Base-by-base conservation (phyloP, 2,113 vertebrate genomes). In the Tympanuchus pallidicinctus region DNA sequence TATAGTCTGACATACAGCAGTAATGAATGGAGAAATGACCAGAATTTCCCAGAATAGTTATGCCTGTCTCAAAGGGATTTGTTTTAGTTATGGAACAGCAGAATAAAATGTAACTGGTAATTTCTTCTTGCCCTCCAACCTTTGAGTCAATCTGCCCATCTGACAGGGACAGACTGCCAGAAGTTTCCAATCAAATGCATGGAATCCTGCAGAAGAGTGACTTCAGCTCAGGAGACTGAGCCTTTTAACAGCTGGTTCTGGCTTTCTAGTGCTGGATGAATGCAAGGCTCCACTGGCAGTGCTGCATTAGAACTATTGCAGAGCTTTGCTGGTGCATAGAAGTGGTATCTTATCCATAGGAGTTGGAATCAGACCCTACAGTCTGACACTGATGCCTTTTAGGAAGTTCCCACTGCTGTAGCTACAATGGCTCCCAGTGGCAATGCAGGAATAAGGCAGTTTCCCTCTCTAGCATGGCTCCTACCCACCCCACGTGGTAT, bases 21-120 rank as follows among this genome's bases (percentile, higher is more conserved):
- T 59, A 81, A 50, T 19, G 73, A 92, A 67, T 50, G 50, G 90
- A 93, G 60, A 83, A 92, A 83, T 47, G 85, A 59, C 65, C 60
- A 43, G 76, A 36, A 3, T 69, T 54, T 57, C 92, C 72, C 83
- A 64, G 82, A 94, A 70, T 57, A 56, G 47, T 86, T 84, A 21
- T 3, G 45, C 80, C 11, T 54, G 13, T 78, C 85, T 80, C 76
- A 8, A 75, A 81, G 66, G 91, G 59, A 54, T 74, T 81, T 50
- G 32, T 3, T 75, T 75, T 67, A 40, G 32, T 56, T 13, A 15
- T 21, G n/a, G 40, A 82, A 47, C 4, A 60, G 42, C 25, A 81
- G 16, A 71, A 19, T 71, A 2, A 73, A 84, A 34, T 8, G 7
- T 65, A 60, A 42, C 13, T 60, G 28, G 17, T 71, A 6, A 50